Percentiles rank a stretch among this genome's conserved stretches.
Evolutionary conservation across 2,113 vertebrate species (phyloP).

Genomic region (Paracanthobrama guichenoti): DNA sequence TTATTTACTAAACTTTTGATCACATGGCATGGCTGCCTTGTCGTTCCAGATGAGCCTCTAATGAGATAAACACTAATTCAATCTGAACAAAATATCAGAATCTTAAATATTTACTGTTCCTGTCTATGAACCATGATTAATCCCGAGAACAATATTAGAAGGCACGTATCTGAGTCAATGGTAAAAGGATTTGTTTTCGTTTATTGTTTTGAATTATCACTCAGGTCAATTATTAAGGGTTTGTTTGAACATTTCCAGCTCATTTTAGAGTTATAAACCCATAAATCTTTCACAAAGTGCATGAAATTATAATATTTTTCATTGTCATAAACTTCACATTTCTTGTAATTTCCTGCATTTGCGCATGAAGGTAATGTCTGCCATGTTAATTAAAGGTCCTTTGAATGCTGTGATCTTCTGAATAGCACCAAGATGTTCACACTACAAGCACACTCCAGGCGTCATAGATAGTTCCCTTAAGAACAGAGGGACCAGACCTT

Average conservation of each 20-base stretch:
- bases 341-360: not conserved
- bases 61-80: conserved; percentile 65
- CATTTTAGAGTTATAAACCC: too few species aligned
- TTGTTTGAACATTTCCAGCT: not conserved
- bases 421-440: conserved; percentile 6
- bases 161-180: conserved; percentile 52
- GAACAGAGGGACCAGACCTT: conserved; percentile 16
- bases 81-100: conserved; percentile 54
- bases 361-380: not conserved
- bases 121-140: conserved; percentile 56
- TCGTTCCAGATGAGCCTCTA: conserved; percentile 53
- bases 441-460: conserved; percentile 21
- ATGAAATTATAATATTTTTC: not conserved
- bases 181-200: conserved; percentile 52
- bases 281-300: not conserved
- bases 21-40: conserved; percentile 55
- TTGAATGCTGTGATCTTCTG: not conserved
- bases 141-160: conserved; percentile 55
- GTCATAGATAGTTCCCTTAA: conserved; percentile 18
- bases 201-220: conserved; percentile 44
- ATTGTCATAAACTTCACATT: not conserved
- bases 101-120: conserved; percentile 65
- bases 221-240: conserved; percentile 29
- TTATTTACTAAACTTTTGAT: conserved; percentile 62
- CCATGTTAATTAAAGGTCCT: not conserved